Conservation (phyloP, 37 sponge, comb jelly and placozoan genomes). For the Corticium candelabrum region DNA sequence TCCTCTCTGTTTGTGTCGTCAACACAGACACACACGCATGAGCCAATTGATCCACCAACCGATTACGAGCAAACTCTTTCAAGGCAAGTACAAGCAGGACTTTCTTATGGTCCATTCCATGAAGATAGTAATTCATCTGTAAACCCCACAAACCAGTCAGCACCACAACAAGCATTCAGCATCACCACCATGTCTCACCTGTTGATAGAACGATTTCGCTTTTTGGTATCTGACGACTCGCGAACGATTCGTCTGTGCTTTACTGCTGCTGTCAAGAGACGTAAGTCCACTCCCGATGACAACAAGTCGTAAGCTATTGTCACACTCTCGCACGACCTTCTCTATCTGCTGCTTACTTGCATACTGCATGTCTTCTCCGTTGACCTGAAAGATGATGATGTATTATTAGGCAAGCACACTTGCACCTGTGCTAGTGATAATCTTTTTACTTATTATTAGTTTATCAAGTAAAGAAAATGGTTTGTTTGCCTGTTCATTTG, state of each 20-base stretch:
- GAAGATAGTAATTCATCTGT: slow-evolving; percentile 65
- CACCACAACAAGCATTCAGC: background rate
- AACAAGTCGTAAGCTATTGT: slow-evolving; percentile 16
- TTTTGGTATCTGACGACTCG: slow-evolving; percentile 27
- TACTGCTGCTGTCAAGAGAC: background rate
- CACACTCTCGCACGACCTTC: slow-evolving; percentile 28
- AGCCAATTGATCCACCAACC: slow-evolving; percentile 42
- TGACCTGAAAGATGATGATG: no score
- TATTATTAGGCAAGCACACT: no score
- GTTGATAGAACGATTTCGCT: slow-evolving; percentile 45
- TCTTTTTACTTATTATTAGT: no score
- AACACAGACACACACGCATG: slow-evolving; percentile 38
- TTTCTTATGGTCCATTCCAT: slow-evolving; percentile 37
- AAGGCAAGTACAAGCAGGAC: slow-evolving; percentile 42
- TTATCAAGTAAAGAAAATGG: no score
- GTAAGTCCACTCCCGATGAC: slow-evolving; percentile 51
- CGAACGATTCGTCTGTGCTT: background rate
- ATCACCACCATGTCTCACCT: slow-evolving; percentile 26
- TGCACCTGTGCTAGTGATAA: no score
- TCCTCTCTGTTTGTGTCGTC: slow-evolving; percentile 45
- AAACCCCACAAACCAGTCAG: background rate
- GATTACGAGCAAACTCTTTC: slow-evolving; percentile 39
- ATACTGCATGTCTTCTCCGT: slow-evolving; percentile 34
- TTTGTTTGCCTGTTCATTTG: no score
- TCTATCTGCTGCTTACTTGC: slow-evolving; percentile 39